phyloP scores from a whole-genome alignment of 2,113 vertebrate species.

The Aix galericulata region DNA sequence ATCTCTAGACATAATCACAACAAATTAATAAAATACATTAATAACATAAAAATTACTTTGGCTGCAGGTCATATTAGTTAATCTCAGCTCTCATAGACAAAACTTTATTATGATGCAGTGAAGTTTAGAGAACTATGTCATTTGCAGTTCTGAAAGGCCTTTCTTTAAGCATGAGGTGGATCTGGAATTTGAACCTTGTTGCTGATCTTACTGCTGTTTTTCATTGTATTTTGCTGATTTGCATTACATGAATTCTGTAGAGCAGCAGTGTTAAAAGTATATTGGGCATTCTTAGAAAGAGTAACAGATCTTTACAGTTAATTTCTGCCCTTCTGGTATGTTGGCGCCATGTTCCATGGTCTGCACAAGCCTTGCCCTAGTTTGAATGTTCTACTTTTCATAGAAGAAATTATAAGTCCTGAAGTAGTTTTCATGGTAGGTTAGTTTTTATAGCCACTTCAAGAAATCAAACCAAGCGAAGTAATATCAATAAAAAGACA shows the following conservation, averaged over 20 bases:
- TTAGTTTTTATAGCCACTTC: neutral
- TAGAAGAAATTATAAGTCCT: neutral
- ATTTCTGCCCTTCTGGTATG: neutral
- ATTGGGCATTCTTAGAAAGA: neutral
- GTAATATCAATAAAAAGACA: neutral
- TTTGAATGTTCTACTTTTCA: neutral
- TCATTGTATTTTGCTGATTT: neutral
- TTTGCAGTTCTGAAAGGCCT: neutral
- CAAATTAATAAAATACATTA: neutral
- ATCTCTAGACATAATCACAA: neutral
- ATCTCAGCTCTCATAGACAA: neutral
- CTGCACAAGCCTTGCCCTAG: neutral
- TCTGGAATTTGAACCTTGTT: neutral
- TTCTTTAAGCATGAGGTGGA: neutral
- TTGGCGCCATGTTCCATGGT: accelerated
- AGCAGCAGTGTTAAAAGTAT: neutral
- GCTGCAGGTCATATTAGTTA: neutral
- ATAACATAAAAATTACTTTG: neutral
- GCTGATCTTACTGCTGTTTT: neutral
- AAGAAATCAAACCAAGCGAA: neutral
- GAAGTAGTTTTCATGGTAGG: neutral
- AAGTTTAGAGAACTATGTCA: neutral
- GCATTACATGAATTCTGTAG: neutral
- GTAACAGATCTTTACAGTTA: neutral
- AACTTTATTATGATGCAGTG: neutral